Base-by-base conservation (phyloP, 2,888 invertebrate species). In the Ferrisia virgata region DNA sequence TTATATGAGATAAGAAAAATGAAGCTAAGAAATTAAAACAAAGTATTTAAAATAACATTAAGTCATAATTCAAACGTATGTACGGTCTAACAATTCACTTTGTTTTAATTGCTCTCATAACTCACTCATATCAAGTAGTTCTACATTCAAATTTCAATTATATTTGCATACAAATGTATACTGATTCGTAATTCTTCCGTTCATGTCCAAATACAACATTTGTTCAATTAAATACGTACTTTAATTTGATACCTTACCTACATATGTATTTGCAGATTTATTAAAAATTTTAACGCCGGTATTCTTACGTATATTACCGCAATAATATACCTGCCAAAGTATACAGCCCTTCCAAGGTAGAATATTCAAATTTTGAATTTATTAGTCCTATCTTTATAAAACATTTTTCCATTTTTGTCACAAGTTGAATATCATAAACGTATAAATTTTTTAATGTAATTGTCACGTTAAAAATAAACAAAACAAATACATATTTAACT, bases 111-210 rank as follows among this genome's bases (percentile, higher is more conserved):
- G 28, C 64, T 43, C 28, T 18, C 28, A 31, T 82, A 40, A 76
- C 69, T 82, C 69, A 64, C 43, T 82, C 69, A 64, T 28, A 72
- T 64, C 31, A 36, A 72, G 31, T 25, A 58, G 28, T 82, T 58
- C 69, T 43, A 79, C 28, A 43, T 79, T 79, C 43, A 79, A 79
- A 43, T 79, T 79, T 79, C 43, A 79, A 79, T 79, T 79, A 79
- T 31, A 31, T 72, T 72, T 39, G 78, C 78, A 36, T 80, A 28
- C 31, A 80, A 80, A 43, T 53, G 13, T 22, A 22, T 43, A 40
- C 28, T 28, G 79, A 79, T 43, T 43, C 28, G 28, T 31, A 39
- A 39, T 28, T 28, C 8, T 28, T 36, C 4, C 36, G 15, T 31
- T 76, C 33, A 76, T 36, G 72, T 33, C 18, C 1, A 9, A 76